Conservation (phyloP, 2,113 vertebrate species). For the Pygoscelis antarcticus region DNA sequence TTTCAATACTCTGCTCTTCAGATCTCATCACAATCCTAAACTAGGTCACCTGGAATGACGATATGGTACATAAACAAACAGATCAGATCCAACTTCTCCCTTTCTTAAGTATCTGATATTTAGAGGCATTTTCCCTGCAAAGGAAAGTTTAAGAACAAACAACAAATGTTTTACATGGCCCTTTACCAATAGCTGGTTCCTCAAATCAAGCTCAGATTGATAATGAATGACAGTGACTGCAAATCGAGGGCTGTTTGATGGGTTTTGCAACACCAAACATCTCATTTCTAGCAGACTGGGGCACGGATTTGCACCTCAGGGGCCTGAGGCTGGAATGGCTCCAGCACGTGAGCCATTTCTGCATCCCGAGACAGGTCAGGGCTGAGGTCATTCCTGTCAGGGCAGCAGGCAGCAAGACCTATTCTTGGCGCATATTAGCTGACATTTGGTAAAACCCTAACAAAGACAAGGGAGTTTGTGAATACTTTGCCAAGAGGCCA, state of each 20-base stretch:
- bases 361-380: not conserved
- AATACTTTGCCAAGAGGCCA: not conserved
- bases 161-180: not conserved
- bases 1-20: conserved; percentile 50
- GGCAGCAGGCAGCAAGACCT: not conserved
- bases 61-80: not conserved
- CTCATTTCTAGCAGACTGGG: not conserved
- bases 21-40: conserved; percentile 33
- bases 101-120: not conserved
- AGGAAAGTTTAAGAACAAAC: not conserved
- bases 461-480: not conserved
- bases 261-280: not conserved
- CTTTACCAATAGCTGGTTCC: not conserved
- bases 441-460: not conserved
- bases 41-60: conserved; percentile 36
- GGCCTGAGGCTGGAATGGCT: not conserved
- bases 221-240: not conserved
- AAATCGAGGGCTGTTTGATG: not conserved
- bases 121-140: not conserved
- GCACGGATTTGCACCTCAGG: not conserved
- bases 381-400: not conserved
- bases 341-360: not conserved
- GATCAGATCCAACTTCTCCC: not conserved
- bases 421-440: not conserved
- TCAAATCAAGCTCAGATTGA: not conserved